Conservation (phyloP, 2,797 vertebrate species). For the Prunella strophiata region DNA sequence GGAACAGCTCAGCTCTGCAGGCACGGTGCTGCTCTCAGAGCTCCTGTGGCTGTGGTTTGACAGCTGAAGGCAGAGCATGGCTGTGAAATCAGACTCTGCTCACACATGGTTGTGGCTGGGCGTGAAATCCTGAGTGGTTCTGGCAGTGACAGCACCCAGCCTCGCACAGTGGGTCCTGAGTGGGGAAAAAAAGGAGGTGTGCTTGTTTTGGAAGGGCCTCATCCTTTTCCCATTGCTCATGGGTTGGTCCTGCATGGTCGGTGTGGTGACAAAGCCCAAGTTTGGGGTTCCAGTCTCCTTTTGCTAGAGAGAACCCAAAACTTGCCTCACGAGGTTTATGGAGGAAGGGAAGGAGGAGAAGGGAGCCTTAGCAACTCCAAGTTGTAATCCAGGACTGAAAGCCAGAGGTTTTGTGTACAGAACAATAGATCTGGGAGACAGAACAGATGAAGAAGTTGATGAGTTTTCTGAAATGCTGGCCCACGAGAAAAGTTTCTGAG, state of each 20-base stretch:
- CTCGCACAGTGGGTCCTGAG: fast-evolving
- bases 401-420: background rate
- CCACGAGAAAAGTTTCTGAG: background rate
- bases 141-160: fast-evolving
- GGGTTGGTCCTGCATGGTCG: fast-evolving
- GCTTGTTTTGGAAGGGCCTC: background rate
- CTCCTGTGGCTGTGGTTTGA: background rate
- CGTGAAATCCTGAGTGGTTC: background rate
- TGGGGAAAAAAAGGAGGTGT: background rate
- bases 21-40: fast-evolving
- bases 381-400: background rate
- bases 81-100: background rate
- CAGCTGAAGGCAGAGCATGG: background rate
- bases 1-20: background rate
- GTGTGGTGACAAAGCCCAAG: background rate
- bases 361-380: background rate
- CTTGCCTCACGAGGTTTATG: background rate
- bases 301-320: background rate
- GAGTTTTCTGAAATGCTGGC: background rate
- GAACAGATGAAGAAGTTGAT: background rate
- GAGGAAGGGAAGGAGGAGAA: background rate
- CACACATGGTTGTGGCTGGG: background rate
- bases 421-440: background rate
- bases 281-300: fast-evolving
- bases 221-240: fast-evolving